Percentiles rank a stretch among this genome's conserved stretches.
Evolutionary conservation across 2,888 invertebrate species (phyloP).

Genomic region (Troglohyphantes excavatus): DNA sequence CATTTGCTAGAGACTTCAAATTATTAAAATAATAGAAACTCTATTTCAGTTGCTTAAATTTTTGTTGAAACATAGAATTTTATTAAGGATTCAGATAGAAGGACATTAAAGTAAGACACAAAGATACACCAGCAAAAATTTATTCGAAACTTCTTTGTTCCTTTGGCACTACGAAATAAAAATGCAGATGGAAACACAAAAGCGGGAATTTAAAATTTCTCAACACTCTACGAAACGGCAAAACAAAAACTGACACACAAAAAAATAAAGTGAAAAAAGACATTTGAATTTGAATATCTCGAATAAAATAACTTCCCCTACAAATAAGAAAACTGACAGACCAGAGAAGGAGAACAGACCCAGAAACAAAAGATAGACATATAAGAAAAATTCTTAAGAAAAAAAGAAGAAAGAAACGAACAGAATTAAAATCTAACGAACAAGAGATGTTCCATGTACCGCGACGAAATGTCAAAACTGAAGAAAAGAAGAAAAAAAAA

Average conservation of each 20-base stretch:
- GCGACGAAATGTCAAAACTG: conserved; percentile 24
- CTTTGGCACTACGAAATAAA: neutral
- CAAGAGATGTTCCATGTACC: conserved; percentile 37
- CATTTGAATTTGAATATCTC: conserved; percentile 39
- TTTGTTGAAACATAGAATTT: too few relatives aligned
- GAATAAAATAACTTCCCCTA: conserved; percentile 24
- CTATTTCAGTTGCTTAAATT: too few relatives aligned
- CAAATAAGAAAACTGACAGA: neutral
- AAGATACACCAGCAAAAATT: neutral
- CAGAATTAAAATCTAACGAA: conserved; percentile 39
- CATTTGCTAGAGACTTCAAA: too few relatives aligned
- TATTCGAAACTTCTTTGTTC: neutral
- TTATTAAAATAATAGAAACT: too few relatives aligned
- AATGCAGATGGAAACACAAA: neutral
- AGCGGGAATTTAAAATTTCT: conserved; percentile 10
- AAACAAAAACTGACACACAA: neutral
- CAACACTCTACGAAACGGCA: neutral
- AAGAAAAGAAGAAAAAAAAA: conserved; percentile 4
- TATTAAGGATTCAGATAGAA: too few relatives aligned
- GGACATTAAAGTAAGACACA: too few relatives aligned
- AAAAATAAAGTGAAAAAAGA: neutral
- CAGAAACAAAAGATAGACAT: conserved; percentile 11
- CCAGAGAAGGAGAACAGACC: neutral
- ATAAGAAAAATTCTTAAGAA: neutral
- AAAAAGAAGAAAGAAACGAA: neutral